Conservation (phyloP, 1,140 invertebrate species). For the Dendrolimus kikuchii region DNA sequence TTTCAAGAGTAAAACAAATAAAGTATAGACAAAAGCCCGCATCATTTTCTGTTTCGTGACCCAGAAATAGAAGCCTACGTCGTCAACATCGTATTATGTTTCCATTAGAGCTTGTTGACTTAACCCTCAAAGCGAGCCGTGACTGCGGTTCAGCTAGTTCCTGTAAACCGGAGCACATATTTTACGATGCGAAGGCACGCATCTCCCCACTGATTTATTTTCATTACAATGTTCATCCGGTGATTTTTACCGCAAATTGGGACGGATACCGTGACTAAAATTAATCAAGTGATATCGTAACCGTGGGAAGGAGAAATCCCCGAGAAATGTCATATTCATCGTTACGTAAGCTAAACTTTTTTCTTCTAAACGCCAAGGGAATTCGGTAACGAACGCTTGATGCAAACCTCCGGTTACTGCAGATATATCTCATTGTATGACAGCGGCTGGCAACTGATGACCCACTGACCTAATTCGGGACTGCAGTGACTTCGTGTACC, state of each 20-base stretch:
- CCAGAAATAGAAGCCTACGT: constrained; percentile 39
- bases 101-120: constrained; percentile 57
- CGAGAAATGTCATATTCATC: constrained; percentile 19
- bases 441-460: constrained; percentile 52
- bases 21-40: constrained; percentile 38
- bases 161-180: constrained; percentile 27
- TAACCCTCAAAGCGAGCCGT: constrained; percentile 40
- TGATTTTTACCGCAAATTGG: constrained; percentile 29
- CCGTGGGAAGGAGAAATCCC: constrained; percentile 12
- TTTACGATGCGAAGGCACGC: constrained; percentile 42
- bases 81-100: constrained; percentile 46
- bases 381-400: constrained; percentile 34
- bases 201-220: constrained; percentile 39
- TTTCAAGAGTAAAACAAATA: constrained; percentile 41
- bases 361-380: constrained; percentile 15
- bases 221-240: constrained; percentile 34
- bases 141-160: constrained; percentile 22
- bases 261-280: constrained; percentile 20
- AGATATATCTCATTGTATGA: constrained; percentile 65
- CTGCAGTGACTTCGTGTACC: constrained; percentile 55
- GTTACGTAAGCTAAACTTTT: constrained; percentile 12
- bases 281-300: constrained; percentile 23
- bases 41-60: constrained; percentile 47
- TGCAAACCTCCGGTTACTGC: constrained; percentile 42
- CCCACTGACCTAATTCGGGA: constrained; percentile 59